Evolutionary conservation across 2,888 invertebrate genomes (phyloP), one percentile per base, ranked within the genome.

Genomic region (Melinopterus prodromus): DNA sequence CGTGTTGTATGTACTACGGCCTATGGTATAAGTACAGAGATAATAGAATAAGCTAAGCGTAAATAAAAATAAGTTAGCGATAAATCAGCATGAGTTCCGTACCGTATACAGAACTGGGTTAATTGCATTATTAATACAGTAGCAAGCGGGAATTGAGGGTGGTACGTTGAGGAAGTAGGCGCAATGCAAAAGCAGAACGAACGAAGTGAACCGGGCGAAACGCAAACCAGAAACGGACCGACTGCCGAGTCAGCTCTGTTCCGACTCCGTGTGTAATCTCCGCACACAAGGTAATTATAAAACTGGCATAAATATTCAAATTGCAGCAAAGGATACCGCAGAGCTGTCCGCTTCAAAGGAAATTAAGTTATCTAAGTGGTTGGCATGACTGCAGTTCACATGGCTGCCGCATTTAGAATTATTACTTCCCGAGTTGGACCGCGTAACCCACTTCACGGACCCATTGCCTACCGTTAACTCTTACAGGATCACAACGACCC

Each of bases 351-450:
- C 83, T 84, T 83, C 83, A 83, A 84, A 84, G 85, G 84, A 85
- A 86, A 86, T 86, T 85, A 86, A 86, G 86, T 85, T 86, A 85
- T 86, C 85, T 84, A 83, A 84, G 83, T 84, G 84, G 85, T 53
- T 53, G 53, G 53, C 84, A 85, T 83, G 85, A 84, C 85, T 84
- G 84, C 84, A 84, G 83, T 83, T 85, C 85, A 83, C 85, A 84
- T 85, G 84, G 53, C 53, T 53, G 53, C 85, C 84, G 84, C 85
- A 85, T 81, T 81, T 79, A 80, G 78, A 82, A 81, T 82, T 82
- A 82, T 81, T 76, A 82, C 82, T 82, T 82, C 82, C 81, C 53
- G 79, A 77, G 12, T 38, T 6, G 53, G 69, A 69, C 69, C 53
- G 53, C 69, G 16, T 26, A 77, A 53, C 53, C 12, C 53, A 53